Base-by-base conservation (phyloP, 2,888 invertebrate species). In the Oscheius sp. region DNA sequence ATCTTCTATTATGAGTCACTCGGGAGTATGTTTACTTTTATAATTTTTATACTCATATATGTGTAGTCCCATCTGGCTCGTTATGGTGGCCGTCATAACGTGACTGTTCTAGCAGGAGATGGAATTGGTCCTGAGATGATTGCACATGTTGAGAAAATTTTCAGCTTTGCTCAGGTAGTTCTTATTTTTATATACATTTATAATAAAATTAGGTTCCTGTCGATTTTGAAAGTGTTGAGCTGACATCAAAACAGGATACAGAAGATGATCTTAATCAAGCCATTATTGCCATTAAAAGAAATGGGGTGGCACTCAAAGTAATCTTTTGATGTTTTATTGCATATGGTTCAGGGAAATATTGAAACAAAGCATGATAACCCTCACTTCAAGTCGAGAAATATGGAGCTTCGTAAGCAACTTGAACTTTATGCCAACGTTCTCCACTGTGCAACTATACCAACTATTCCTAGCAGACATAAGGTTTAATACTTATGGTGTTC, bases 41-140 rank as follows among this genome's bases (percentile, higher is more conserved):
- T n/a, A n/a, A n/a, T 26, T 54, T 26, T 1, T 9, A 36, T 26
- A 17, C 28, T 62, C 14, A 47, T 20, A 28, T 28, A 17, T 62
- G 50, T 67, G 67, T 44, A 76, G 75, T 64, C 73, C 1, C 69
- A 68, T 51, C 68, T 78, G 41, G 86, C 85, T 54, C 91, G 93
- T 80, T 97, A 96, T 89, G 97, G 96, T 73, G 97, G 97, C 57
- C 91, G 95, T 74, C 93, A 95, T 88, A 93, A 94, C 50, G 95
- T 96, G 20, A 93, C 95, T n/a, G 92, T 95, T 91, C 89, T 97
- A 63, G 94, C 96, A 67, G 97, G 97, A 57, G 95, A 95, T 87
- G 97, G 97, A 51, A 96, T 97, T 85, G 97, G 97, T 1, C 95
- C 95, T 0, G 97, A 97, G 87, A 89, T 94, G 77, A 94, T 96